Conservation (phyloP, 2,797 vertebrate genomes). For the Poeciliopsis gracilis region DNA sequence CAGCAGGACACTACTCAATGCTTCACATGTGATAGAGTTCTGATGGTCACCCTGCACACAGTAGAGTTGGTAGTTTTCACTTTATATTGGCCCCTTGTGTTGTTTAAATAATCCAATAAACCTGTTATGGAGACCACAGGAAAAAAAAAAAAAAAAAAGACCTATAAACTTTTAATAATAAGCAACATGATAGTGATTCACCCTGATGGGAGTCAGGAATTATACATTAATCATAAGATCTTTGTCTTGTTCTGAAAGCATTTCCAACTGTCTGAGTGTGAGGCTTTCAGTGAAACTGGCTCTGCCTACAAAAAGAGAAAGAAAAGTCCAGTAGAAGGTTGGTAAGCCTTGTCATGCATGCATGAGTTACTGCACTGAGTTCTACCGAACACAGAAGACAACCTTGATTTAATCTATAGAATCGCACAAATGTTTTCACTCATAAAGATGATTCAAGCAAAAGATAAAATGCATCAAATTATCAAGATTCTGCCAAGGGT, state of each 20-base stretch:
- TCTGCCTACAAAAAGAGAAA: conserved; percentile 26
- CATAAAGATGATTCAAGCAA: conserved; percentile 51
- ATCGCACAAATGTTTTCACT: conserved; percentile 31
- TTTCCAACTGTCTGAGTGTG: conserved; percentile 53
- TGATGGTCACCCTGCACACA: conserved; percentile 50
- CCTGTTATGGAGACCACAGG: conserved; percentile 73
- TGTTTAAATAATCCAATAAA: conserved; percentile 74
- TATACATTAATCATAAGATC: conserved; percentile 73
- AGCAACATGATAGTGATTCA: conserved; percentile 73
- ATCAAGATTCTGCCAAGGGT: conserved; percentile 63
- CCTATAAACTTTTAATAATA: conserved; percentile 81
- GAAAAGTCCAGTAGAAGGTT: conserved; percentile 27
- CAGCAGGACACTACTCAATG: conserved; percentile 53
- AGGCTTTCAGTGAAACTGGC: conserved; percentile 56
- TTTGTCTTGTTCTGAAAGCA: conserved; percentile 53
- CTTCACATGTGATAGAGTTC: conserved; percentile 49
- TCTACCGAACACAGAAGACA: conserved; percentile 31
- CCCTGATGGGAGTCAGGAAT: conserved; percentile 67
- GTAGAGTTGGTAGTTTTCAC: conserved; percentile 46
- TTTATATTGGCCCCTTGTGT: conserved; percentile 54
- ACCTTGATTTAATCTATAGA: conserved; percentile 30
- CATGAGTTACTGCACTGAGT: conserved; percentile 9
- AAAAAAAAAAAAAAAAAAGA: conserved; percentile 42
- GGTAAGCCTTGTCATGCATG: conserved; percentile 31
- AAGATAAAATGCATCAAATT: conserved; percentile 63